phyloP scores from a whole-genome alignment of 1,140 invertebrate genomes.

The Bombus pyrosoma region DNA sequence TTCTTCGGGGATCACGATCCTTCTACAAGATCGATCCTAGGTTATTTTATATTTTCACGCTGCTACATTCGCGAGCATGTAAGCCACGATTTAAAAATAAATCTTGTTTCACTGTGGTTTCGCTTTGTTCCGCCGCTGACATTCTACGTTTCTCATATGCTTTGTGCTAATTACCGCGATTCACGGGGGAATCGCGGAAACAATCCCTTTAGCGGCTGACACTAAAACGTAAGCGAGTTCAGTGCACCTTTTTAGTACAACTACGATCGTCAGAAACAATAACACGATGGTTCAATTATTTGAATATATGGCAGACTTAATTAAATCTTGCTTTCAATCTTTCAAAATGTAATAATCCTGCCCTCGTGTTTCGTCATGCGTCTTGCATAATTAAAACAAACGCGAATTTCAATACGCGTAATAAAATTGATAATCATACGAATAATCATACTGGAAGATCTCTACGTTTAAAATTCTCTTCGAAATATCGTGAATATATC shows the following conservation, averaged over 20 bases:
- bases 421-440: too few species aligned
- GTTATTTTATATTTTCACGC: background rate
- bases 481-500: background rate
- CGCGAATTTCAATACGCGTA: too few species aligned
- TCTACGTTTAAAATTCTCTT: too few species aligned
- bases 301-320: background rate
- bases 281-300: background rate
- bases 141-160: background rate
- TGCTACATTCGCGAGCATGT: background rate
- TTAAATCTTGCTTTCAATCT: background rate
- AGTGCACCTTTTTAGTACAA: background rate
- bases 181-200: background rate
- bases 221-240: background rate
- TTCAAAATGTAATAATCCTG: background rate
- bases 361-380: background rate
- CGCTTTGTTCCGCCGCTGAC: background rate
- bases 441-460: too few species aligned
- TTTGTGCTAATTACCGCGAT: constrained; percentile 2
- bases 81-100: background rate
- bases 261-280: background rate
- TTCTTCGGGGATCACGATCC: background rate
- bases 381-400: too few species aligned
- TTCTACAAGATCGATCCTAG: background rate
- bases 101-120: background rate
- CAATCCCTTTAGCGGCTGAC: background rate